Conservation (phyloP, 2,113 vertebrate genomes). For the Gila orcuttii region DNA sequence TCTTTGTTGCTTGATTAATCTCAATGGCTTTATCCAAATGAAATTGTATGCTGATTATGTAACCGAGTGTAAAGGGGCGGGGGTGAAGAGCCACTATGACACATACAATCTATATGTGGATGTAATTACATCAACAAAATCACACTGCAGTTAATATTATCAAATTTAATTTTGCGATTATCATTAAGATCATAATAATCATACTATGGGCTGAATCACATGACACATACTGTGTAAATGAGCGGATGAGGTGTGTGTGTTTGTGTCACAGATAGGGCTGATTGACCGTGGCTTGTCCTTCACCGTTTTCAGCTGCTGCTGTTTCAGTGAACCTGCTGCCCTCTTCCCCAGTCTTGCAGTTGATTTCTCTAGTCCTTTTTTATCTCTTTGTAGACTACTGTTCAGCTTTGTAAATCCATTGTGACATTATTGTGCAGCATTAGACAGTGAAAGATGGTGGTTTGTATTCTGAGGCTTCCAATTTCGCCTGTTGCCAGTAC, state of each 20-base stretch:
- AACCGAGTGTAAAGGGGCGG: background rate
- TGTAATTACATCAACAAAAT: constrained; percentile 22
- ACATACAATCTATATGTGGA: constrained; percentile 15
- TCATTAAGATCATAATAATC: background rate
- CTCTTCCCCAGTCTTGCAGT: background rate
- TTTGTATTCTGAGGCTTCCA: background rate
- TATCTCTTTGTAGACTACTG: background rate
- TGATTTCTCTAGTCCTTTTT: background rate
- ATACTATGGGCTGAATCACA: background rate
- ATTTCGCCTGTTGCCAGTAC: background rate
- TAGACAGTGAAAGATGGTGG: background rate
- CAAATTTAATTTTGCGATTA: background rate
- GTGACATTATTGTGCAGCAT: background rate
- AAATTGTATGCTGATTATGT: constrained; percentile 46
- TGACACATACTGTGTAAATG: too few relatives aligned
- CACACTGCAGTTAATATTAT: background rate
- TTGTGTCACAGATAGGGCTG: background rate
- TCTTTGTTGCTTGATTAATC: constrained; percentile 14
- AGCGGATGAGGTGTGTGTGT: background rate
- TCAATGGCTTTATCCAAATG: constrained; percentile 27
- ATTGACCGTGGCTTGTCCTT: constrained; percentile 47
- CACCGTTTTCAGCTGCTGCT: constrained; percentile 29
- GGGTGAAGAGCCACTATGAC: constrained; percentile 11
- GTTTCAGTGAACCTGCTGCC: constrained; percentile 1
- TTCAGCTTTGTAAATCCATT: constrained; percentile 24